Evolutionary conservation across 2,888 invertebrate species (phyloP), one percentile per base, ranked within the genome.

Genomic region (Cheilosia variabilis): DNA sequence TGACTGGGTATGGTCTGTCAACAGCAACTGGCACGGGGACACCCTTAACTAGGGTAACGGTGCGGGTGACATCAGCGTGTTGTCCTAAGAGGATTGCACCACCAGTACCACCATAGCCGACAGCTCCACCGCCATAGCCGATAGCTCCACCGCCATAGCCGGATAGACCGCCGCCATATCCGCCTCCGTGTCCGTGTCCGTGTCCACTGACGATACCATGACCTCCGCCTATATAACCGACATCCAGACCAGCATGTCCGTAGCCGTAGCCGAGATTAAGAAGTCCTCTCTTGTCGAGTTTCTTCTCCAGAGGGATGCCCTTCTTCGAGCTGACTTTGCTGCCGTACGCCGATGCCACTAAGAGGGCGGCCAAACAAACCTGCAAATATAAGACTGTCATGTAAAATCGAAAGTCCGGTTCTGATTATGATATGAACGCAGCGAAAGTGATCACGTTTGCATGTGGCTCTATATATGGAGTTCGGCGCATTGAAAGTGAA

Each of bases 211-310:
- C n/a, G 55, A 68, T 19, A 45, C 55, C 55, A 17, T 94, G 94
- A 62, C 94, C 94, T 41, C 94, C 94, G 69, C 95, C 96, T 89
- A 96, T 93, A 91, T 95, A 95, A 63, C 96, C 96, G 87, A 96
- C 92, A 90, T 96, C 96, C 87, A 96, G 94, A 88, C 96, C 96
- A 89, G 95, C 94, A 90, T 94, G 94, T 81, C 96, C 96, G 91
- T 96, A 96, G 71, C 96, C 96, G 89, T 96, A 96, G 89, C 96
- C 96, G 90, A 96, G 93, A 91, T 95, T 95, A 80, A 96, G 93
- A 89, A 96, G 94, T 88, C 96, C 96, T 89, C 96, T 95, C 93
- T 97, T 96, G 93, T 96, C 96, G 91, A 96, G 94, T 92, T 96
- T 96, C 94, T 96, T 96, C 87, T 95, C 95, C 88, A 94, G 91